Conservation (phyloP, 2,888 invertebrate genomes). For the Buathra laborator region DNA sequence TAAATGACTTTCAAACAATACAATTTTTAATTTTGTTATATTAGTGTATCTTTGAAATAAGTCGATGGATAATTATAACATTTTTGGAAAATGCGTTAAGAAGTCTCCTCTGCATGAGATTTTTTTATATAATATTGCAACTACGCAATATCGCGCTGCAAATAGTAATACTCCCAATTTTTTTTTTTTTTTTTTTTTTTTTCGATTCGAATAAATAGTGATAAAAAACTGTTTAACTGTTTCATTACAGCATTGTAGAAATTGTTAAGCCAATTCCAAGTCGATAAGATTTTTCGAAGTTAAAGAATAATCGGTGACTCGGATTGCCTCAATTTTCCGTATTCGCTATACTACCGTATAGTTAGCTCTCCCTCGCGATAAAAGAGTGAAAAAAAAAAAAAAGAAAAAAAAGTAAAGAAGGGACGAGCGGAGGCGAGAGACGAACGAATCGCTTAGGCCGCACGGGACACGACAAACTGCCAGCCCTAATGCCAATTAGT, state of each 20-base stretch:
- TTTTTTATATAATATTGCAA: no score
- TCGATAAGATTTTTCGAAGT: neutral
- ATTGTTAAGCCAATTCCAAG: neutral
- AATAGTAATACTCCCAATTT: neutral
- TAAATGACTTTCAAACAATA: neutral
- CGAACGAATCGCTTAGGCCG: conserved; percentile 73
- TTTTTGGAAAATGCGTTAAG: neutral
- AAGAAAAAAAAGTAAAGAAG: conserved; percentile 15
- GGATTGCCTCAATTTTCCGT: neutral
- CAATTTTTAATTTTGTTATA: no score
- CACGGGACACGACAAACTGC: conserved; percentile 82
- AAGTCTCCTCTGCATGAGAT: no score
- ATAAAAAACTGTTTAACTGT: neutral
- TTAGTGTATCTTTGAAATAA: no score
- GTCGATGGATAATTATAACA: neutral
- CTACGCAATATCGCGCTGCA: neutral
- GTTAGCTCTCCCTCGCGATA: conserved; percentile 20
- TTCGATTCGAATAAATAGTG: neutral
- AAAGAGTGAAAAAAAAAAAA: conserved; percentile 11
- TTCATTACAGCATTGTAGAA: neutral
- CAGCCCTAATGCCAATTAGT: conserved; percentile 85
- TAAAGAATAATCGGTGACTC: neutral
- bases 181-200: neutral
- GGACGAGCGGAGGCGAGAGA: conserved; percentile 56
- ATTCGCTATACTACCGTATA: neutral